Conservation (phyloP, 2,888 invertebrate genomes). For the Diplolepis rosae region DNA sequence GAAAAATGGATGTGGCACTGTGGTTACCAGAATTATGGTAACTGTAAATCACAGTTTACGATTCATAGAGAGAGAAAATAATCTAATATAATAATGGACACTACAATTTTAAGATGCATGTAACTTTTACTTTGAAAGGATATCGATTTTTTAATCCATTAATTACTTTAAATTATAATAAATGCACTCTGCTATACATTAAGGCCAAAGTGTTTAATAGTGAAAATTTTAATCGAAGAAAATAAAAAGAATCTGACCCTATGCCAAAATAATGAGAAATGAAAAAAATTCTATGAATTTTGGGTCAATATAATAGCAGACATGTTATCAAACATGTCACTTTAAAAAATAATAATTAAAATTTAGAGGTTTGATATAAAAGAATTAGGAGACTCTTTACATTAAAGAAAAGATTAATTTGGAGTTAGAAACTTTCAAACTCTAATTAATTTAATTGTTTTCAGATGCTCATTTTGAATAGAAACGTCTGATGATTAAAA, state of each 20-base stretch:
- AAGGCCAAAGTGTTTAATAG: no score
- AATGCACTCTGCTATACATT: no score
- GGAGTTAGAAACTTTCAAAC: no score
- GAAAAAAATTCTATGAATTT: neutral
- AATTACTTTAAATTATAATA: neutral
- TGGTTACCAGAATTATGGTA: conserved; percentile 25
- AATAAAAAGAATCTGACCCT: neutral
- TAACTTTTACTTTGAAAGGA: neutral
- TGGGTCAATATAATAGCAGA: neutral
- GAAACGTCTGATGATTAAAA: no score
- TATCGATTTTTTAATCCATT: neutral
- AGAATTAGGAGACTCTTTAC: no score
- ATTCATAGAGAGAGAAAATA: neutral
- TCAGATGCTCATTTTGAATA: no score
- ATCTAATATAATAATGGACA: neutral
- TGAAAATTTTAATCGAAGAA: neutral
- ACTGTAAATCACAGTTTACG: conserved; percentile 13
- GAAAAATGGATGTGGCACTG: conserved; percentile 6
- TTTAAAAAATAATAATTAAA: neutral
- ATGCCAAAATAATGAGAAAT: neutral
- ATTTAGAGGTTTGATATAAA: no score
- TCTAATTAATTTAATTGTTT: no score
- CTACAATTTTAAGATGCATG: neutral
- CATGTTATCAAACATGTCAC: neutral
- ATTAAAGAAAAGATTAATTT: no score